Base-by-base conservation (phyloP, 1,140 invertebrate species). In the Drosophila guanche region DNA sequence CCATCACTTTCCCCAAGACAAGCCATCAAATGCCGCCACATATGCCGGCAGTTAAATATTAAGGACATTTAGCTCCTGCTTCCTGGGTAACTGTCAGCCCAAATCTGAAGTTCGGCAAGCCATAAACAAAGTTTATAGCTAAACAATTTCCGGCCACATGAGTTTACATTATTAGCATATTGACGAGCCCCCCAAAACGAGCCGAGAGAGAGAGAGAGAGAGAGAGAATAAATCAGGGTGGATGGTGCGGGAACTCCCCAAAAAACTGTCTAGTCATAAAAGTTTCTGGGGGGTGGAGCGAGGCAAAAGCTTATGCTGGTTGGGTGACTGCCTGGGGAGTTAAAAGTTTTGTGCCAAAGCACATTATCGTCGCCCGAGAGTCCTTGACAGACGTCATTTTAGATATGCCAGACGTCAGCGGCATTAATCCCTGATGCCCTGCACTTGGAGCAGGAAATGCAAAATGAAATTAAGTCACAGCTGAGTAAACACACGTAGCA, bases 221-320 rank as follows among this genome's bases (percentile, higher is more conserved):
- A n/a, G n/a, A n/a, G 63, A 68, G 66, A 69, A 42, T 69, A 66
- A 74, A 66, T 66, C 60, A 53, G 47, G 43, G 10, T n/a, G 23
- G 37, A 22, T 37, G 22, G 40, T 5, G 23, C 16, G 51, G 33
- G 54, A 27, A n/a, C 51, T 55, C 54, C 73, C 60, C 62, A 23
- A 72, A 79, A 79, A 85, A 85, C 59, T 76, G 81, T 88, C 77
- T 86, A 81, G 83, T 86, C 77, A 81, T 88, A 81, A 78, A 86
- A 86, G 29, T 86, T 86, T 86, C 59, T 20, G 16, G 16, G 16
- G 50, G 46, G 16, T 42, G 46, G 33, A 10, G 54, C 41, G 16
- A 0, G 16, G 16, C 16, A 20, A 59, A 57, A 58, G 73, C 68
- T 76, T 71, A 56, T 55, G 57, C 20, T 59, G 57, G 47, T 22